Evolutionary conservation across 2,888 invertebrate genomes (phyloP).

Genomic region (Chirona hameri): DNA sequence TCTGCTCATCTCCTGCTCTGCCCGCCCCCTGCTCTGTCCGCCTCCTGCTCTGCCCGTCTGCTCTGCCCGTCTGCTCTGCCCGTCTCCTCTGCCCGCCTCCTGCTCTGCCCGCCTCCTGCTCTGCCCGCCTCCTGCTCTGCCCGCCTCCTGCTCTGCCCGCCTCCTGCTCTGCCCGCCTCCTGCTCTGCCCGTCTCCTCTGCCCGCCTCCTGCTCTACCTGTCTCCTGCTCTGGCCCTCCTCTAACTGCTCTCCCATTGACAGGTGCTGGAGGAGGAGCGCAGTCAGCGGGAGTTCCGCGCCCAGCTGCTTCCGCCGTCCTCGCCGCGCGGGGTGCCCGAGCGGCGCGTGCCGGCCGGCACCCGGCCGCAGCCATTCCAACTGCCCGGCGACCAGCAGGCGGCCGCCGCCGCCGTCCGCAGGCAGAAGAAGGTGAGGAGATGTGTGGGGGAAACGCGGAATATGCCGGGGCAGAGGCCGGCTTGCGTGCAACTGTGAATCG

Average conservation of each 20-base stretch:
- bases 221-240: not conserved
- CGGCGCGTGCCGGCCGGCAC: not conserved
- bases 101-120: too few species aligned
- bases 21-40: too few species aligned
- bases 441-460: too few species aligned
- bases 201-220: not conserved
- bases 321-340: not conserved
- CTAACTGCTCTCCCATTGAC: not conserved
- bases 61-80: not conserved
- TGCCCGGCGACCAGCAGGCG: not conserved
- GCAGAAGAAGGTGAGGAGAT: not conserved
- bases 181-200: not conserved
- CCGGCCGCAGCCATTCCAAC: not conserved
- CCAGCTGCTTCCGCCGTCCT: constrained; percentile 3
- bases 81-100: not conserved
- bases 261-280: constrained; percentile 24
- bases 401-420: not conserved
- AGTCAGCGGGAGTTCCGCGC: constrained; percentile 22
- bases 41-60: not conserved
- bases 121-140: too few species aligned
- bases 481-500: too few species aligned
- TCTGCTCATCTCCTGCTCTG: too few species aligned
- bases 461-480: too few species aligned
- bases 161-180: not conserved
- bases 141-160: not conserved